These are phyloP conservation scores for Apogon hyalosoma DNA, from an alignment of 2,797 vertebrate genomes.

Conservation along the genomic window DNA sequence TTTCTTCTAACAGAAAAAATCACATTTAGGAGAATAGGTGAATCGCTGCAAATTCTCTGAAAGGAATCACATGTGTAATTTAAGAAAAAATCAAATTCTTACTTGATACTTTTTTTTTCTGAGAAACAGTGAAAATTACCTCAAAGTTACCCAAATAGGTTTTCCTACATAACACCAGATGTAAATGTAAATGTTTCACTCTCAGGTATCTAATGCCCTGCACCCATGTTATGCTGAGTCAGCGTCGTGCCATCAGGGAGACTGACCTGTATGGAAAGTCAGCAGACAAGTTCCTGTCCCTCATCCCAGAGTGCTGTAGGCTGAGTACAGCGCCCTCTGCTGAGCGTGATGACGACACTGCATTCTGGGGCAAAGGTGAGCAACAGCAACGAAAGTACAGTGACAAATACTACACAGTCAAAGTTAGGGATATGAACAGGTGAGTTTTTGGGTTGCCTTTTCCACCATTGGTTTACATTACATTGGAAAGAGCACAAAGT, in stretches of 20 bases:
- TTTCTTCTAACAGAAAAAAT: too few relatives aligned
- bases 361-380: constrained; percentile 90
- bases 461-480: too few relatives aligned
- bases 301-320: constrained; percentile 94
- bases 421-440: not conserved
- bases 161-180: too few relatives aligned
- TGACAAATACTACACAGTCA: not conserved
- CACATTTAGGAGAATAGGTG: too few relatives aligned
- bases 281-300: constrained; percentile 93
- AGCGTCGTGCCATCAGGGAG: constrained; percentile 93
- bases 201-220: constrained; percentile 96
- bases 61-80: too few relatives aligned
- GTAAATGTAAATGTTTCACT: constrained; percentile 1
- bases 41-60: too few relatives aligned
- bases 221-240: constrained; percentile 98
- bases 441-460: not conserved
- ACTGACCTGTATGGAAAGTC: constrained; percentile 94
- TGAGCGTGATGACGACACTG: constrained; percentile 86
- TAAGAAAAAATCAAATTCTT: too few relatives aligned
- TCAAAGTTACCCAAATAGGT: too few relatives aligned
- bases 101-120: too few relatives aligned
- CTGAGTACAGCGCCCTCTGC: constrained; percentile 69
- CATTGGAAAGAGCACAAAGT: not conserved
- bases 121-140: too few relatives aligned
- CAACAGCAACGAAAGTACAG: not conserved